These are phyloP conservation scores for Anisognathus igniventris DNA, from an alignment of 2,797 vertebrate genomes.

Conservation along the genomic window DNA sequence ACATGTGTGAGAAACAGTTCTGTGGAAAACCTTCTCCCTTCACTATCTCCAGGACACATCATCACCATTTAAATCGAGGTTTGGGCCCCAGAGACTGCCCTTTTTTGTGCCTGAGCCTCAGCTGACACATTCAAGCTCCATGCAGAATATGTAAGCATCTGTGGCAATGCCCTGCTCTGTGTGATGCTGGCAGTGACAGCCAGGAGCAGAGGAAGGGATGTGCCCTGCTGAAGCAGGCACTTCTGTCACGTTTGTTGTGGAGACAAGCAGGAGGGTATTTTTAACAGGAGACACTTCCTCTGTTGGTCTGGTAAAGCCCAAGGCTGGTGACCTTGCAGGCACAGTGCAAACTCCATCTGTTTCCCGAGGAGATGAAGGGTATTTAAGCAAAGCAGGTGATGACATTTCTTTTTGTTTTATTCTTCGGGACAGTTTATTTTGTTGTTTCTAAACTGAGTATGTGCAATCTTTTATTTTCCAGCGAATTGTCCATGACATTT, in stretches of 20 bases:
- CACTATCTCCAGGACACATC: not conserved
- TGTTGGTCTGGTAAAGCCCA: not conserved
- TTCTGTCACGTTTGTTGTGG: not conserved
- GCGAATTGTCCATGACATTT: not conserved
- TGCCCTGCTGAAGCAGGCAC: not conserved
- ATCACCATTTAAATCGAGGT: not conserved
- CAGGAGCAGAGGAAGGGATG: not conserved
- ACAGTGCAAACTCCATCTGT: constrained; percentile 45
- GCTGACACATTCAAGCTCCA: not conserved
- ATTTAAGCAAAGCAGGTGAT: not conserved
- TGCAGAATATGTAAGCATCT: not conserved
- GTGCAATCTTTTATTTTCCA: not conserved
- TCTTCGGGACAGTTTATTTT: not conserved
- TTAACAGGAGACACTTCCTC: constrained; percentile 20
- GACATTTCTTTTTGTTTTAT: not conserved
- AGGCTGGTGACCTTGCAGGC: constrained; percentile 20
- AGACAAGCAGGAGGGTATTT: constrained; percentile 28
- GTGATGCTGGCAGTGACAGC: not conserved
- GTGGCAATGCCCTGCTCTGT: not conserved
- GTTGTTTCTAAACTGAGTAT: not conserved
- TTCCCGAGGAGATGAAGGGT: not conserved
- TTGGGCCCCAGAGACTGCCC: not conserved
- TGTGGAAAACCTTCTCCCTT: not conserved
- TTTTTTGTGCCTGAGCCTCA: not conserved
- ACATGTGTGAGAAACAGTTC: not conserved